phyloP scores from a whole-genome alignment of 1,140 invertebrate species.

The Leptoteleia sp. region DNA sequence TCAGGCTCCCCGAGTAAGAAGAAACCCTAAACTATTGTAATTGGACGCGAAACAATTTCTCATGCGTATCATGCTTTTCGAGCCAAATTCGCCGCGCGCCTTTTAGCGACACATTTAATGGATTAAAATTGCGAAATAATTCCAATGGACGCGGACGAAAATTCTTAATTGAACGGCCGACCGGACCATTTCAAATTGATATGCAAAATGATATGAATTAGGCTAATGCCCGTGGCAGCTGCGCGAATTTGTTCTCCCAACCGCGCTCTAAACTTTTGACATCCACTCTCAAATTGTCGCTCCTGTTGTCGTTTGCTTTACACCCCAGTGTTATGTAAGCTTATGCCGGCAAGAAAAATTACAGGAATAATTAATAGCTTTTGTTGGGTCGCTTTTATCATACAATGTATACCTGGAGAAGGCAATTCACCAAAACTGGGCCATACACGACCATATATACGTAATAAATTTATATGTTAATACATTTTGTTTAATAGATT shows the following conservation, averaged over 20 bases:
- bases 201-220: conserved; percentile 77
- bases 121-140: conserved; percentile 17
- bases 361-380: no score
- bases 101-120: conserved; percentile 6
- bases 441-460: no score
- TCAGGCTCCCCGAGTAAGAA: background rate
- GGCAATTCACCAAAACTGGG: no score
- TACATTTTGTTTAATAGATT: no score
- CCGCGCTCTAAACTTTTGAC: conserved; percentile 47
- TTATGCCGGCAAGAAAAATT: no score
- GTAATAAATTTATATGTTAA: no score
- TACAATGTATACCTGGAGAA: no score
- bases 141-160: conserved; percentile 66
- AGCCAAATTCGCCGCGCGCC: background rate
- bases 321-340: no score
- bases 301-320: conserved; percentile 3
- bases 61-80: conserved; percentile 2
- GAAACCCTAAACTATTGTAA: conserved; percentile 24
- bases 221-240: conserved; percentile 72
- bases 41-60: conserved; percentile 16
- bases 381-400: no score
- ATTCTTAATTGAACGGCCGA: conserved; percentile 57
- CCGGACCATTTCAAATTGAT: conserved; percentile 68
- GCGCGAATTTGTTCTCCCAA: conserved; percentile 72
- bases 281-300: conserved; percentile 6